These are phyloP conservation scores for Aporophyla lueneburgensis DNA, from an alignment of 2,888 invertebrate genomes.

Conservation along the genomic window DNA sequence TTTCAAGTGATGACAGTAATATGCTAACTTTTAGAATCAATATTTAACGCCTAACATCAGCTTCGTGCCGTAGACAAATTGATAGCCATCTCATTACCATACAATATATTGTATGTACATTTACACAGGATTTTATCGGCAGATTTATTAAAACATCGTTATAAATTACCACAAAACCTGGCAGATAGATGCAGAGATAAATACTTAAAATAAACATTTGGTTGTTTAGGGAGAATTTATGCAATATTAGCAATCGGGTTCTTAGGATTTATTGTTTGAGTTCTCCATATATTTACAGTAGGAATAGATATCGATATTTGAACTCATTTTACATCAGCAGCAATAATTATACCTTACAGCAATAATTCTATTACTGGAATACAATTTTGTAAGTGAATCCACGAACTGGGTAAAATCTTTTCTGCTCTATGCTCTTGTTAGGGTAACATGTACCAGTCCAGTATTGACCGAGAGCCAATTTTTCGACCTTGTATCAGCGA, in stretches of 20 bases:
- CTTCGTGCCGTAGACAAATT: neutral
- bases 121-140: neutral
- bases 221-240: too few relatives aligned
- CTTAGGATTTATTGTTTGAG: too few relatives aligned
- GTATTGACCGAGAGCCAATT: neutral
- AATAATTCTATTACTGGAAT: too few relatives aligned
- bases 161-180: conserved; percentile 5
- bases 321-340: too few relatives aligned
- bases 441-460: neutral
- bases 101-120: conserved; percentile 16
- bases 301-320: too few relatives aligned
- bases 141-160: conserved; percentile 15
- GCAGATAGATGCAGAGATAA: neutral
- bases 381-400: too few relatives aligned
- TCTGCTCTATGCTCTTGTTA: too few relatives aligned
- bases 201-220: neutral
- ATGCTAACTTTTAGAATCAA: conserved; percentile 4
- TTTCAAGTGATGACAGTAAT: conserved; percentile 1
- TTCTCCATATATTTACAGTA: too few relatives aligned
- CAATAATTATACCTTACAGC: too few relatives aligned
- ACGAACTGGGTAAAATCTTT: neutral
- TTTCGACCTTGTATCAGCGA: neutral
- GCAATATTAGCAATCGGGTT: too few relatives aligned
- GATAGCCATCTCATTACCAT: conserved; percentile 18
- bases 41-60: conserved; percentile 3